Evolutionary conservation across 2,797 vertebrate genomes (phyloP).

Genomic region (Sebastes iracundus): DNA sequence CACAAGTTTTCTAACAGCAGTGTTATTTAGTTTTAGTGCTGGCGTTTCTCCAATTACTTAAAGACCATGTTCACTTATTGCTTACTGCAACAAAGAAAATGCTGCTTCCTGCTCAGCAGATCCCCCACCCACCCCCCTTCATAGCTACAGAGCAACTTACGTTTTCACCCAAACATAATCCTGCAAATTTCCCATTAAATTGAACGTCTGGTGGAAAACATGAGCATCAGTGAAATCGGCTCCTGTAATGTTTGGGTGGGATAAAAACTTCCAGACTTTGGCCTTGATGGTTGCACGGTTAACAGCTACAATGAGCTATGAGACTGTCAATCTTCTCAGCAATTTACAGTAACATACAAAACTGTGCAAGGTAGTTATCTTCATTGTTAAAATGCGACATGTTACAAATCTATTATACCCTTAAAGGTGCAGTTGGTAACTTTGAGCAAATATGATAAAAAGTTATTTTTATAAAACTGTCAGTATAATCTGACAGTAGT

Average conservation of each 20-base stretch:
- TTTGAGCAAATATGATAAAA: too few relatives aligned
- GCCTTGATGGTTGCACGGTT: constrained; percentile 5
- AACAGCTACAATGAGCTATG: neutral
- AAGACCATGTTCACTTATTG: neutral
- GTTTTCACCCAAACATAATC: constrained; percentile 9
- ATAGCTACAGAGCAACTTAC: neutral
- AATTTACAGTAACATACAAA: neutral
- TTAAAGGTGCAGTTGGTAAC: too few relatives aligned
- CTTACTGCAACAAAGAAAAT: neutral
- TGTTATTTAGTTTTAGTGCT: neutral
- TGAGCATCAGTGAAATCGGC: constrained; percentile 39
- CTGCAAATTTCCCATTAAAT: constrained; percentile 30
- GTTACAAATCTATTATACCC: too few relatives aligned
- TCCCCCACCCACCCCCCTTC: neutral
- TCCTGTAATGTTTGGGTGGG: constrained; percentile 35
- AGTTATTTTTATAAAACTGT: too few relatives aligned
- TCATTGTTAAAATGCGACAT: too few relatives aligned
- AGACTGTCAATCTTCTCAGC: neutral
- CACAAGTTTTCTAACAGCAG: constrained; percentile 3
- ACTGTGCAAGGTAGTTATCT: neutral
- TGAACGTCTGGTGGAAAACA: constrained; percentile 38
- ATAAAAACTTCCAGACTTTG: constrained; percentile 31
- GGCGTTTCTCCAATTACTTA: neutral
- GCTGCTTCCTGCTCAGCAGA: constrained; percentile 9
- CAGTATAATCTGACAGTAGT: too few relatives aligned